Evolutionary conservation across 2,113 vertebrate species (phyloP), one percentile per base, ranked within the genome.

Genomic region (Mobula hypostoma): DNA sequence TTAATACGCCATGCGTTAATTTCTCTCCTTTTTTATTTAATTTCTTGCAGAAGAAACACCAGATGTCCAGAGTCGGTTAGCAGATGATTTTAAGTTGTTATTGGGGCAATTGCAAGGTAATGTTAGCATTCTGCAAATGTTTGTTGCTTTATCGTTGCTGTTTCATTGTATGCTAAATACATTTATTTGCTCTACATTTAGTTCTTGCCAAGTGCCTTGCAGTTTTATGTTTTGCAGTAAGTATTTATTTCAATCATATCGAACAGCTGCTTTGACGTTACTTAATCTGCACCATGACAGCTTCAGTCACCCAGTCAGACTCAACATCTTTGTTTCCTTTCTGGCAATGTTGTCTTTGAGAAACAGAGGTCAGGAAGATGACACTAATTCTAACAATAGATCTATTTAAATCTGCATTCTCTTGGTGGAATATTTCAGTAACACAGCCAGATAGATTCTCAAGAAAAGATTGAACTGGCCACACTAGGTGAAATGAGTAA

Each of bases 51-150:
- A 99, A 94, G 98, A 98, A 95, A 98, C 98, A 78, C 90, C 96
- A 56, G 98, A 98, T 95, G 96, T 98, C 96, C 99, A 99, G 94
- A 97, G 97, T 36, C 97, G 98, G 95, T 98, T 99, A 97, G 98
- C 98, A 95, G 98, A 97, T 95, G 95, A 96, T 95, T 98, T 99
- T 95, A 98, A 98, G 95, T 98, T 97, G 92, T 96, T 98, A 97
- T 95, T 97, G 95, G 97, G 97, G 95, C 98, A 98, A 94, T 97
- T 99, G 96, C 98, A 98, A 98, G 98, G 99, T 99, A 96, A 96
- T 95, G n/a, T 6, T 8, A 36, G 32, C 21, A 56, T 90, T 90
- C 85, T 63, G n/a, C 14, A 68, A 90, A 90, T 1, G 6, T 94
- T 72, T 68, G 68, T 12, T 24, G 17, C 79, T 56, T 56, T 9